Conservation (phyloP, 2,888 invertebrate species). For the Disparrhopalites patrizii region DNA sequence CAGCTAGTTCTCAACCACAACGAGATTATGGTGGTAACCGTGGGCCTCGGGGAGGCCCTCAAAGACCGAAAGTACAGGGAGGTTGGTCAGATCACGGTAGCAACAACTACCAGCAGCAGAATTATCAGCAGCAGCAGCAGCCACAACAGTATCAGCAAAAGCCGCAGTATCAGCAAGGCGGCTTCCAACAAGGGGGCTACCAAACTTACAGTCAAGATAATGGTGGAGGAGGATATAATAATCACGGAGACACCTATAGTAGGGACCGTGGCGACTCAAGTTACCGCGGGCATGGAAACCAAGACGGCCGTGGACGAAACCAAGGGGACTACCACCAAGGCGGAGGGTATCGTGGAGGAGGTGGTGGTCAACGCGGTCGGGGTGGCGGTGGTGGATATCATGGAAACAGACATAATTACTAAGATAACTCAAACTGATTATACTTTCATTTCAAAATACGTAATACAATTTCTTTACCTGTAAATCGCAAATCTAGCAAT, state of each 20-base stretch:
- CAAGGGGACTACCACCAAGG: constrained; percentile 28
- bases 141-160: constrained; percentile 49
- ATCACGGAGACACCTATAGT: constrained; percentile 7
- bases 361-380: constrained; percentile 29
- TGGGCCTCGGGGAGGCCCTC: constrained; percentile 46
- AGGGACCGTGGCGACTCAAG: constrained; percentile 24
- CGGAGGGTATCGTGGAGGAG: constrained; percentile 38
- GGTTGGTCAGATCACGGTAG: constrained; percentile 44
- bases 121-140: constrained; percentile 48
- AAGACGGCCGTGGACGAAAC: constrained; percentile 36
- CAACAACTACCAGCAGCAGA: constrained; percentile 50
- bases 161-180: constrained; percentile 42
- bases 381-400: constrained; percentile 45
- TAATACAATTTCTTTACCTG: no score
- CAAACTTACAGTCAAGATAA: constrained; percentile 20
- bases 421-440: no score
- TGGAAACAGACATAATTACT: constrained; percentile 21
- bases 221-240: constrained; percentile 29
- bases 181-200: constrained; percentile 46
- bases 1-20: constrained; percentile 46
- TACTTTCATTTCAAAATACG: no score
- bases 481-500: no score
- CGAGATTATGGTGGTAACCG: constrained; percentile 48
- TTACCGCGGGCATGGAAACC: constrained; percentile 24
- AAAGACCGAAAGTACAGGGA: constrained; percentile 36